phyloP scores from a whole-genome alignment of 2,888 invertebrate species.

The Ennomos quercinarius region DNA sequence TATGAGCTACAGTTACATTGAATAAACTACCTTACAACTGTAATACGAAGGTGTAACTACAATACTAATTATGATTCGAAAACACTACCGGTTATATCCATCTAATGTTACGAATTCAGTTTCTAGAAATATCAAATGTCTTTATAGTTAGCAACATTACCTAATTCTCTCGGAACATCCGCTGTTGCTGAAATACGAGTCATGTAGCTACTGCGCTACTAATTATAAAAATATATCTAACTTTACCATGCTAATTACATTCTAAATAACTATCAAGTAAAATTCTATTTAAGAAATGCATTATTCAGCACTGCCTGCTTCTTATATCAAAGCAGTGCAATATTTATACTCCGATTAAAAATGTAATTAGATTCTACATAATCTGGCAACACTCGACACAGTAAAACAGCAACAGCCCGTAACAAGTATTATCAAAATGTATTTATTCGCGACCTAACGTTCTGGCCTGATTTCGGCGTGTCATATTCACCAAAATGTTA shows the following conservation, averaged over 20 bases:
- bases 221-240: slow-evolving; percentile 36
- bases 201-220: slow-evolving; percentile 41
- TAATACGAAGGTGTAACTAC: slow-evolving; percentile 40
- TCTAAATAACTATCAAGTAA: slow-evolving; percentile 22
- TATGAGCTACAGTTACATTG: slow-evolving; percentile 52
- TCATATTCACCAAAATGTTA: slow-evolving; percentile 41
- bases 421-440: slow-evolving; percentile 30
- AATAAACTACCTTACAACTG: slow-evolving; percentile 37
- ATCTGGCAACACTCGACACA: slow-evolving; percentile 26
- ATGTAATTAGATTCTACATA: slow-evolving; percentile 25
- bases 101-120: slow-evolving; percentile 39
- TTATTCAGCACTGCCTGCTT: slow-evolving; percentile 22
- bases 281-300: slow-evolving; percentile 30
- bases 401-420: slow-evolving; percentile 45
- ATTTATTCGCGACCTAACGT: slow-evolving; percentile 30
- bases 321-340: slow-evolving; percentile 1
- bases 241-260: slow-evolving; percentile 26
- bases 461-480: slow-evolving; percentile 28
- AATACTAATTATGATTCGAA: slow-evolving; percentile 44
- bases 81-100: slow-evolving; percentile 42
- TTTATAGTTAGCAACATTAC: slow-evolving; percentile 36
- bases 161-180: slow-evolving; percentile 31
- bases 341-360: slow-evolving; percentile 7
- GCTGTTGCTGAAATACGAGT: slow-evolving; percentile 48
- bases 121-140: slow-evolving; percentile 22